Evolutionary conservation across 2,797 vertebrate genomes (phyloP).

Genomic region (Protonibea diacanthus): DNA sequence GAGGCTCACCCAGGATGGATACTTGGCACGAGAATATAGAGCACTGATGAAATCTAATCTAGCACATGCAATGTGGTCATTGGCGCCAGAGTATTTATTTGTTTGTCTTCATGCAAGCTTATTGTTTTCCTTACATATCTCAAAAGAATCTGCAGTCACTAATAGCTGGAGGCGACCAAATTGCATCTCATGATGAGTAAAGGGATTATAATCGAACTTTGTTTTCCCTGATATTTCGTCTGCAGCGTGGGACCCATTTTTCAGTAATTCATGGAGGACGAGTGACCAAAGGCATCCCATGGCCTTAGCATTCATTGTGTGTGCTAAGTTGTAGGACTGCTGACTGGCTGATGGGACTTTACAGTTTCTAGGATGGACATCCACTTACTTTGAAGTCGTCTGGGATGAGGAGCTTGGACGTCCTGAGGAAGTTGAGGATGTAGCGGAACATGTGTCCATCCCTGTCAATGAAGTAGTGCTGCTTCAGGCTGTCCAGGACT

Average conservation of each 20-base stretch:
- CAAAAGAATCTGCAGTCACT: constrained; percentile 30
- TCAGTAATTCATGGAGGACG: constrained; percentile 28
- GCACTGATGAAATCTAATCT: constrained; percentile 34
- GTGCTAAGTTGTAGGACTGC: constrained; percentile 56
- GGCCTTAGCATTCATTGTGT: constrained; percentile 68
- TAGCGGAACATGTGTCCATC: constrained; percentile 99
- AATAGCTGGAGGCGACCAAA: constrained; percentile 29
- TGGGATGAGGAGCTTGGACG: constrained; percentile 96
- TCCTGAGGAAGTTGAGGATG: constrained; percentile 98
- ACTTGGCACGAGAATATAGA: constrained; percentile 43
- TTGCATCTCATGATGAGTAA: constrained; percentile 37
- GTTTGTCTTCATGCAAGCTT: constrained; percentile 23
- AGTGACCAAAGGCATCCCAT: constrained; percentile 53
- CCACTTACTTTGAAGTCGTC: constrained; percentile 98
- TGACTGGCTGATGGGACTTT: constrained; percentile 73
- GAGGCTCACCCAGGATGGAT: constrained; percentile 58
- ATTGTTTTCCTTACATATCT: constrained; percentile 46
- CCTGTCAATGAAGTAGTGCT: constrained; percentile 99
- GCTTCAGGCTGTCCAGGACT: constrained; percentile 98
- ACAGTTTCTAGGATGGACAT: constrained; percentile 63
- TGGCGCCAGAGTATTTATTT: constrained; percentile 26
- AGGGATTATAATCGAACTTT: constrained; percentile 39
- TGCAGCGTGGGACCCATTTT: constrained; percentile 55
- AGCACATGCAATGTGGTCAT: constrained; percentile 17
- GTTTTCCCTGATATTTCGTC: constrained; percentile 49